phyloP scores from a whole-genome alignment of 2,888 invertebrate species.

The Autographa pulchrina region DNA sequence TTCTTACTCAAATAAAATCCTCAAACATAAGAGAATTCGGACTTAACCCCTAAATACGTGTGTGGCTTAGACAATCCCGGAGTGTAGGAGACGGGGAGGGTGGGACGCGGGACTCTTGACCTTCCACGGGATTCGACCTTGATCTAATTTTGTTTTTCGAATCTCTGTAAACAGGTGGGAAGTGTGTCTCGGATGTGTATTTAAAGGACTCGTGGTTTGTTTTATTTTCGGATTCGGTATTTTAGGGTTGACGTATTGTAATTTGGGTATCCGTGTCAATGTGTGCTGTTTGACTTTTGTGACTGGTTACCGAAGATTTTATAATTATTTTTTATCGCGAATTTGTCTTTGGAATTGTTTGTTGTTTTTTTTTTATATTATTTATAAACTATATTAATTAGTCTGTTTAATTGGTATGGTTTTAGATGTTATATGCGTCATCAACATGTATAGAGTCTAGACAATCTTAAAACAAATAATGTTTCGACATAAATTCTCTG shows the following conservation, averaged over 20 bases:
- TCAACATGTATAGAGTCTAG: too few relatives aligned
- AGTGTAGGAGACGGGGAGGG: background rate
- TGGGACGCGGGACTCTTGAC: conserved; percentile 31
- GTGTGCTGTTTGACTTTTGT: background rate
- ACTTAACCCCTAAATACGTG: background rate
- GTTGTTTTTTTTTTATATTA: too few relatives aligned
- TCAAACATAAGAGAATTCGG: background rate
- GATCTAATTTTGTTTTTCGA: conserved; percentile 25
- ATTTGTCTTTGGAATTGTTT: too few relatives aligned
- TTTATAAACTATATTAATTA: too few relatives aligned
- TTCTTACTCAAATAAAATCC: background rate
- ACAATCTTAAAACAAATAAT: too few relatives aligned
- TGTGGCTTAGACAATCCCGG: conserved; percentile 17
- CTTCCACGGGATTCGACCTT: conserved; percentile 41
- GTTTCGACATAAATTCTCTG: too few relatives aligned
- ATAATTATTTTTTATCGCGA: too few relatives aligned
- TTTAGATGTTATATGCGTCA: too few relatives aligned
- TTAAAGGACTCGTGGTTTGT: conserved; percentile 9
- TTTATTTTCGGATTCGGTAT: conserved; percentile 5
- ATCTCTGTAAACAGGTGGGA: conserved; percentile 25
- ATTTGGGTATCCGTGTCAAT: conserved; percentile 2
- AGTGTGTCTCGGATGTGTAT: conserved; percentile 1
- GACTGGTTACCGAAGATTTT: background rate
- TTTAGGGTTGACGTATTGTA: conserved; percentile 1
- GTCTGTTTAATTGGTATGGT: too few relatives aligned